Evolutionary conservation across 2,113 vertebrate genomes (phyloP).

Genomic region (Anarrhichthys ocellatus): DNA sequence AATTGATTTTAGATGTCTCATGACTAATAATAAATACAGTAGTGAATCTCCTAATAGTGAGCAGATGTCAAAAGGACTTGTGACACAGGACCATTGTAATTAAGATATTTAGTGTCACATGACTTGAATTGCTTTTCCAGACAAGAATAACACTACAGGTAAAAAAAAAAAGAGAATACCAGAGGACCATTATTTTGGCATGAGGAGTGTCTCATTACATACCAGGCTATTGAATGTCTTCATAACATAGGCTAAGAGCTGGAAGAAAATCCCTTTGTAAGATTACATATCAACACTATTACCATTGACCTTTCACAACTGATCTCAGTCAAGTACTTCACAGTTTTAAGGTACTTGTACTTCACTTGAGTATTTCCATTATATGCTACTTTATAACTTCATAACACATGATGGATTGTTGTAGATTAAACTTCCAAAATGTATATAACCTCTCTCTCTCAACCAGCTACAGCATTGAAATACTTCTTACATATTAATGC

Average conservation of each 20-base stretch:
- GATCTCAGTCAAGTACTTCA: not conserved
- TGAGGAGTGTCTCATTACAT: not conserved
- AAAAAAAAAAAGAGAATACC: not conserved
- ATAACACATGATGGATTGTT: not conserved
- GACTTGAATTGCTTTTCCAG: slow-evolving; percentile 4
- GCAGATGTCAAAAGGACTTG: not conserved
- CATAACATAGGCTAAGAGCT: not conserved
- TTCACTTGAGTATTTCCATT: not conserved
- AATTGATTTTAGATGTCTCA: not conserved
- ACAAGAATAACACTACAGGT: not conserved
- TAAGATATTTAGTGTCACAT: not conserved
- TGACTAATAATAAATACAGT: not conserved
- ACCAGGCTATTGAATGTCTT: not conserved
- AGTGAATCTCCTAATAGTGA: not conserved
- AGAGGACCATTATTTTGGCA: not conserved
- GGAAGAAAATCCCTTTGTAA: not conserved
- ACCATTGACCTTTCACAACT: not conserved
- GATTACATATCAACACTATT: not conserved
- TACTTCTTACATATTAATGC: not conserved
- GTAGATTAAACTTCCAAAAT: not conserved
- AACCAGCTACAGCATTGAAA: not conserved
- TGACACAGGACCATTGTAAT: not conserved
- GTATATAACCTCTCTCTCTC: not conserved
- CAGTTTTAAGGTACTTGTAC: not conserved
- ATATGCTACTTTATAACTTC: not conserved